Evolutionary conservation across 2,113 vertebrate species (phyloP).

Genomic region (Pleuronectes platessa): DNA sequence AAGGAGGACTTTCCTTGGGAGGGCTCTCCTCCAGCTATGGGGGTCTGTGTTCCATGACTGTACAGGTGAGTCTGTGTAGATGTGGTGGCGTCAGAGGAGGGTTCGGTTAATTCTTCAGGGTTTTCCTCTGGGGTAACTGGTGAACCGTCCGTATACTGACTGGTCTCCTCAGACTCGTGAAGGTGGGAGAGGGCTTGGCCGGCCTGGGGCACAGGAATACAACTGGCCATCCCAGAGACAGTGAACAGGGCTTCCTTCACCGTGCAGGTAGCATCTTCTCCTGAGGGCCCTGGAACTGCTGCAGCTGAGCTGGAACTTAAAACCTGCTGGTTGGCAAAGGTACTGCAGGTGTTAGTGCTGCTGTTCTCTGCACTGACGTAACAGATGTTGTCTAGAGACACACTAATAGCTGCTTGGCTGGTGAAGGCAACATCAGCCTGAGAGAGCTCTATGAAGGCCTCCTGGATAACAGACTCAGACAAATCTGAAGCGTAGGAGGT

Average conservation of each 20-base stretch:
- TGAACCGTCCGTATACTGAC: slow-evolving; percentile 66
- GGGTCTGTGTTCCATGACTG: slow-evolving; percentile 44
- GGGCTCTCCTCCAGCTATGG: slow-evolving; percentile 56
- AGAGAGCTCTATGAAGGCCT: slow-evolving; percentile 97
- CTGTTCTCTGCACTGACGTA: slow-evolving; percentile 85
- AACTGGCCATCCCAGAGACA: slow-evolving; percentile 93
- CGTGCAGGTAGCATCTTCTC: slow-evolving; percentile 83
- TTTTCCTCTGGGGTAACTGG: slow-evolving; percentile 60
- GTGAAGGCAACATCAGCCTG: slow-evolving; percentile 92
- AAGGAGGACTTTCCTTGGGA: slow-evolving; percentile 70
- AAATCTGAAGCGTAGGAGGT: slow-evolving; percentile 93
- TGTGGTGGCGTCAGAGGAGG: slow-evolving; percentile 75
- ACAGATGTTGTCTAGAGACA: slow-evolving; percentile 91
- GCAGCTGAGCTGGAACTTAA: slow-evolving; percentile 53
- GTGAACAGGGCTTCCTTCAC: slow-evolving; percentile 92
- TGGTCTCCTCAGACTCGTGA: slow-evolving; percentile 75
- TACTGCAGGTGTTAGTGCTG: slow-evolving; percentile 79
- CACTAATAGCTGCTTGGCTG: slow-evolving; percentile 92
- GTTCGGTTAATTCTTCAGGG: slow-evolving; percentile 46
- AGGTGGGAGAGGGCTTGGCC: slow-evolving; percentile 87
- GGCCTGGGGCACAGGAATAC: slow-evolving; percentile 91
- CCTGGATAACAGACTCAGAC: slow-evolving; percentile 97
- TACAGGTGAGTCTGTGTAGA: slow-evolving; percentile 74
- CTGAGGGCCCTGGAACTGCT: slow-evolving; percentile 61
- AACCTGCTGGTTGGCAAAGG: slow-evolving; percentile 76